Percentiles rank a stretch among this genome's conserved stretches.
These are phyloP conservation scores for Centrocercus urophasianus DNA, from an alignment of 2,113 vertebrate species.

Conservation along the genomic window DNA sequence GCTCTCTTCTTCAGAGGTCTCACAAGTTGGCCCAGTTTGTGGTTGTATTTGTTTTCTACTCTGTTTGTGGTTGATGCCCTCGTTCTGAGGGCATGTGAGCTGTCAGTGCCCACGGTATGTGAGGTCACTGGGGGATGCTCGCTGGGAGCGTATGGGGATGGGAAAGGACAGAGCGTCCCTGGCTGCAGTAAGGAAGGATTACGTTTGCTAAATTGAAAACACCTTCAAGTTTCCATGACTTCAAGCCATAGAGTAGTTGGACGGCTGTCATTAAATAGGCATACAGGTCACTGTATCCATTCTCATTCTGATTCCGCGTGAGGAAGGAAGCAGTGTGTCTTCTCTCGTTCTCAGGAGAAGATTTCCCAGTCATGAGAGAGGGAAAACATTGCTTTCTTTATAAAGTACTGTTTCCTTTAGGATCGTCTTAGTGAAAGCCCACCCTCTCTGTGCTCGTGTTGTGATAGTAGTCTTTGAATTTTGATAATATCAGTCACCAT, in stretches of 20 bases:
- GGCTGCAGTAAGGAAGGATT: neutral
- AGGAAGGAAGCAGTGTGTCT: neutral
- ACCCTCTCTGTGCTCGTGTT: rapidly evolving
- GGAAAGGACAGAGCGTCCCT: neutral
- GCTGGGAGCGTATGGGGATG: neutral
- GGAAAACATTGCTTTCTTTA: neutral
- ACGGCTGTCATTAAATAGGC: neutral
- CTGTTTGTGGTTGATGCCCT: neutral
- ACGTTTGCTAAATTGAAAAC: neutral
- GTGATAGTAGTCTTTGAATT: neutral
- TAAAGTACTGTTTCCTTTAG: neutral
- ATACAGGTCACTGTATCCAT: neutral
- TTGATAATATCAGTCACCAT: neutral
- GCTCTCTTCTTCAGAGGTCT: neutral
- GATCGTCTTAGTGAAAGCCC: neutral
- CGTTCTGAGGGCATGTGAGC: neutral
- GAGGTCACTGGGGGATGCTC: neutral
- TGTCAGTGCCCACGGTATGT: rapidly evolving
- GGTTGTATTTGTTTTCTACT: neutral
- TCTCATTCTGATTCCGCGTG: neutral
- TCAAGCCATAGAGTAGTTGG: neutral
- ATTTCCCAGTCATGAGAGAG: neutral
- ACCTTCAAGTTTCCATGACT: neutral
- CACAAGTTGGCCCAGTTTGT: neutral
- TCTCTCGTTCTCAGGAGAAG: neutral